A percentile compares a stretch with the other conserved stretches of the same genome.
These are phyloP conservation scores for Muscicapa comitata DNA, from an alignment of 2,797 vertebrate species.

Conservation along the genomic window DNA sequence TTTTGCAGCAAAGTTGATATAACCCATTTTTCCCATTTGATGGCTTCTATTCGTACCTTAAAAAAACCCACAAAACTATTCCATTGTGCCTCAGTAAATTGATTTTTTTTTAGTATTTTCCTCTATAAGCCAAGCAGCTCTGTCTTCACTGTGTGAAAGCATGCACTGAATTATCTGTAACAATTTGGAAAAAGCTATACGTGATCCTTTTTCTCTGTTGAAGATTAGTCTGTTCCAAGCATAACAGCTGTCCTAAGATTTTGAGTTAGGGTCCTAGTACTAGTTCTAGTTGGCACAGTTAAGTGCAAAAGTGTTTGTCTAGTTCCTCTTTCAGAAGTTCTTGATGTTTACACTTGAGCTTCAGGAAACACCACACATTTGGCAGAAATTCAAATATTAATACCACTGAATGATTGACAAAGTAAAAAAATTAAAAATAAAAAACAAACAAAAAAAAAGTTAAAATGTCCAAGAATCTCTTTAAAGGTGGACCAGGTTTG, in stretches of 20 bases:
- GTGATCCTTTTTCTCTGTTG: not conserved
- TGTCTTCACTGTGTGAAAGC: not conserved
- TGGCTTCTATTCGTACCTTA: not conserved
- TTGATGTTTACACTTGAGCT: not conserved
- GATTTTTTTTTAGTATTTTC: not conserved
- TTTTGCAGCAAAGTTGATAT: not conserved
- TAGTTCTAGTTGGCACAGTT: not conserved
- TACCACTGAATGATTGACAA: not conserved
- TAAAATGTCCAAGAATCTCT: not conserved
- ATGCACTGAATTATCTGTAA: not conserved
- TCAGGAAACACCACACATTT: not conserved
- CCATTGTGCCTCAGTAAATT: not conserved
- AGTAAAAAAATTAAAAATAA: not conserved
- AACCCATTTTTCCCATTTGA: not conserved
- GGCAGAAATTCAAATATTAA: not conserved
- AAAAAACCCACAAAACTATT: accelerated
- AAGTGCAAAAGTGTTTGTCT: not conserved
- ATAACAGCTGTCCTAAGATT: not conserved
- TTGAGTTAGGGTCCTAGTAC: not conserved
- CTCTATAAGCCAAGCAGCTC: not conserved
- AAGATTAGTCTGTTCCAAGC: not conserved
- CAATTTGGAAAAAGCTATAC: not conserved
- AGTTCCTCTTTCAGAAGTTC: not conserved
- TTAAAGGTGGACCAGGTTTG: not conserved
- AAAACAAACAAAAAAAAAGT: not conserved